Evolutionary conservation across 2,888 invertebrate genomes (phyloP).

Genomic region (Eumerus sabulonum): DNA sequence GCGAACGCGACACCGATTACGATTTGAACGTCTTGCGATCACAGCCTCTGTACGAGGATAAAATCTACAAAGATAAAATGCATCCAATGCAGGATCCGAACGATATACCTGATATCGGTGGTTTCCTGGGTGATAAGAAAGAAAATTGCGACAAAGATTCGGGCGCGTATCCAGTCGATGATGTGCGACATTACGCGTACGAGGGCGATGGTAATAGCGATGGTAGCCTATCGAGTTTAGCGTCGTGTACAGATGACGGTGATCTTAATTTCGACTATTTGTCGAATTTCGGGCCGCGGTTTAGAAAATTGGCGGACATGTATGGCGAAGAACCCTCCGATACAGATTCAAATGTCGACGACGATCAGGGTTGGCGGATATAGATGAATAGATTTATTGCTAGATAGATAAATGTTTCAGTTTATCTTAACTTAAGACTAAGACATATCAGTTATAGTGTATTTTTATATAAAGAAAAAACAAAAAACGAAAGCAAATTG

Average conservation of each 20-base stretch:
- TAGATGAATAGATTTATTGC: conserved; percentile 67
- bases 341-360: conserved; percentile 88
- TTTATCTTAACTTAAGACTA: conserved; percentile 40
- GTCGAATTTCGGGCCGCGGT: conserved; percentile 96
- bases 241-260: conserved; percentile 95
- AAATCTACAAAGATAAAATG: conserved; percentile 77
- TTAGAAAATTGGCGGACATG: conserved; percentile 95
- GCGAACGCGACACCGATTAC: conserved; percentile 92
- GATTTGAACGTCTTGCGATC: conserved; percentile 78
- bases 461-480: conserved; percentile 27
- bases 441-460: conserved; percentile 35
- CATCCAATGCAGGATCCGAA: conserved; percentile 79
- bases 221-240: conserved; percentile 94
- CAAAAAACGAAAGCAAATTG: conserved; percentile 34
- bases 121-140: conserved; percentile 94
- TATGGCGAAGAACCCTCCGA: conserved; percentile 94
- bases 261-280: conserved; percentile 96
- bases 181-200: conserved; percentile 98
- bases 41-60: conserved; percentile 79
- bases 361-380: conserved; percentile 89
- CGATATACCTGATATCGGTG: conserved; percentile 90
- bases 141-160: conserved; percentile 94
- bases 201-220: conserved; percentile 97
- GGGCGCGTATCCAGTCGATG: conserved; percentile 95
- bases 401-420: conserved; percentile 7